phyloP scores from a whole-genome alignment of 1,140 invertebrate species.

The Meloidogyne floridensis region DNA sequence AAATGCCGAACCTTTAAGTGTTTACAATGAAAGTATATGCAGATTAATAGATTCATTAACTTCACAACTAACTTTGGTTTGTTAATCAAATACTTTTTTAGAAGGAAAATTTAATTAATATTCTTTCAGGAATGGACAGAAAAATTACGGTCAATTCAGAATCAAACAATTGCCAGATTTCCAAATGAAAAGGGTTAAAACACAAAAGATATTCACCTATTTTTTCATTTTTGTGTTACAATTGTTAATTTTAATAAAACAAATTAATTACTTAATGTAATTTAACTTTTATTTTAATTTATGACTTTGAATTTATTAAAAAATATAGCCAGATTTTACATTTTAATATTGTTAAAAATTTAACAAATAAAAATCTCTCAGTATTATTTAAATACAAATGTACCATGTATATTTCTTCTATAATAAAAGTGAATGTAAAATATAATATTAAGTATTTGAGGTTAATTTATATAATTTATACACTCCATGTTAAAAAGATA shows the following conservation, averaged over 20 bases:
- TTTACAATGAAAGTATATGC: conserved; percentile 41
- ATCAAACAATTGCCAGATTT: conserved; percentile 29
- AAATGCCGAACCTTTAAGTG: conserved; percentile 34
- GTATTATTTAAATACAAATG: no score
- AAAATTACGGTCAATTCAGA: conserved; percentile 36
- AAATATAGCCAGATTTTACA: no score
- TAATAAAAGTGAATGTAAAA: no score
- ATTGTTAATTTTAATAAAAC: conserved; percentile 3
- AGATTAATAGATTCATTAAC: conserved; percentile 39
- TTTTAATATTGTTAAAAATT: no score
- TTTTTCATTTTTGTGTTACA: not conserved
- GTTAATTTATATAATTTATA: no score
- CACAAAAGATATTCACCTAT: not conserved
- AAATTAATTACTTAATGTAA: not conserved
- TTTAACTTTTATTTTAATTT: not conserved
- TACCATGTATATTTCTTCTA: no score
- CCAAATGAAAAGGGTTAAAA: not conserved
- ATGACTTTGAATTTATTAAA: not conserved
- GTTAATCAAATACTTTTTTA: not conserved
- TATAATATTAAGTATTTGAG: no score
- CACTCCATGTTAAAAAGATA: no score
- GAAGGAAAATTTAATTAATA: not conserved
- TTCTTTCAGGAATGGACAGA: conserved; percentile 39
- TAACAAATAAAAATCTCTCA: no score
- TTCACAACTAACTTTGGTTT: conserved; percentile 37